Percentiles rank a stretch among this genome's conserved stretches.
These are phyloP conservation scores for Ryuthela nishihirai DNA, from an alignment of 2,888 invertebrate species.

Conservation along the genomic window DNA sequence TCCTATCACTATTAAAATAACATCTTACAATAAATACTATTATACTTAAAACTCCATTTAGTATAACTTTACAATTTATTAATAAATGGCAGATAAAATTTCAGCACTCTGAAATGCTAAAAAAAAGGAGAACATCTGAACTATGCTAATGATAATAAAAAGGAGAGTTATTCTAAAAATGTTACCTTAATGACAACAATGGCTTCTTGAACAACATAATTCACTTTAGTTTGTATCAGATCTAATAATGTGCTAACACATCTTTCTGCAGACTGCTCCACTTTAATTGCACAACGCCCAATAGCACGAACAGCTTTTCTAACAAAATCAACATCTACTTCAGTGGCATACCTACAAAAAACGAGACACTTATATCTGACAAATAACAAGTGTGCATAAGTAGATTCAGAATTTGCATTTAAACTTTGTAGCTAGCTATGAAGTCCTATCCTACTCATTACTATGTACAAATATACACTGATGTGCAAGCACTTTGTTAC, in stretches of 20 bases:
- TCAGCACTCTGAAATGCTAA: no score
- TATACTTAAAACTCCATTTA: no score
- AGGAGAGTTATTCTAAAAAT: background rate
- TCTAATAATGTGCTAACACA: constrained; percentile 97
- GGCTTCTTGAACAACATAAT: constrained; percentile 99
- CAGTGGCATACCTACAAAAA: constrained; percentile 69
- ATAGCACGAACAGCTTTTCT: constrained; percentile 98
- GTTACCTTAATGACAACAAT: constrained; percentile 93
- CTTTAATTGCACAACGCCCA: constrained; percentile 97
- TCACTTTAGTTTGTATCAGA: constrained; percentile 97
- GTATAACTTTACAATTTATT: no score
- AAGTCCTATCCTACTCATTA: no score
- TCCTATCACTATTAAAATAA: no score
- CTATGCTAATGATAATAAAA: background rate
- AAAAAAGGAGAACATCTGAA: no score
- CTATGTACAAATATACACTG: no score
- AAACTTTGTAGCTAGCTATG: no score
- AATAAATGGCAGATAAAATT: no score
- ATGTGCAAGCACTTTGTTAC: no score
- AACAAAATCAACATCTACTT: constrained; percentile 99
- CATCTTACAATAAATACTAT: no score
- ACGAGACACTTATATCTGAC: background rate
- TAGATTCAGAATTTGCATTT: no score
- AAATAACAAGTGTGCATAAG: background rate
- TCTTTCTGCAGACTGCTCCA: constrained; percentile 94